Conservation (phyloP, 2,888 invertebrate genomes). For the Norana najaformis region DNA sequence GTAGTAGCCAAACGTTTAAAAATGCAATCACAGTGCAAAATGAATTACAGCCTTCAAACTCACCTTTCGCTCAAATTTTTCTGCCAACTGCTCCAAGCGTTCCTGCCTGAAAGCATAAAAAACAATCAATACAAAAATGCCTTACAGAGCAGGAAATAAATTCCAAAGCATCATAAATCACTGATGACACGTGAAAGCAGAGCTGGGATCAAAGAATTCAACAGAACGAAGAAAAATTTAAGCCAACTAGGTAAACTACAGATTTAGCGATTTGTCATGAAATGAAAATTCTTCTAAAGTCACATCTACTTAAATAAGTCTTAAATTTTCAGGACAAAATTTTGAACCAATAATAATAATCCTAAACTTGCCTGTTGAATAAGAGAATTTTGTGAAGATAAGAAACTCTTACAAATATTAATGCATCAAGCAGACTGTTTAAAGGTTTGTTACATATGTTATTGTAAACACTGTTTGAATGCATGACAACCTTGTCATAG, state of each 20-base stretch:
- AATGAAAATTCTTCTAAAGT: background rate
- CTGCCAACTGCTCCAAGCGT: slow-evolving; percentile 88
- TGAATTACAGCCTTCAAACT: background rate
- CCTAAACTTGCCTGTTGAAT: background rate
- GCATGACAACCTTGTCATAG: background rate
- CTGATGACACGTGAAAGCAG: background rate
- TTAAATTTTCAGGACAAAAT: background rate
- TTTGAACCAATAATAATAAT: background rate
- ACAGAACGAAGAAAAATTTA: background rate
- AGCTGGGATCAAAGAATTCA: background rate
- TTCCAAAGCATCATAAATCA: no score
- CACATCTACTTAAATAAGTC: background rate
- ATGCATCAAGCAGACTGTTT: background rate
- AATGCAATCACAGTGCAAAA: background rate
- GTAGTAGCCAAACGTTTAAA: background rate
- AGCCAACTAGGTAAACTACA: background rate
- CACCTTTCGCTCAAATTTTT: slow-evolving; percentile 88
- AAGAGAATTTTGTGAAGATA: background rate
- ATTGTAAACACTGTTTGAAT: background rate
- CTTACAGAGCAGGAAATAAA: background rate
- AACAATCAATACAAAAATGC: background rate
- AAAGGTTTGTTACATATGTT: background rate
- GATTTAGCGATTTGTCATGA: background rate
- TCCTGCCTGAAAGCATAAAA: slow-evolving; percentile 71
- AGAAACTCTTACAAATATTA: background rate